Base-by-base conservation (phyloP, 2,888 invertebrate species). In the Notodonta ziczac region DNA sequence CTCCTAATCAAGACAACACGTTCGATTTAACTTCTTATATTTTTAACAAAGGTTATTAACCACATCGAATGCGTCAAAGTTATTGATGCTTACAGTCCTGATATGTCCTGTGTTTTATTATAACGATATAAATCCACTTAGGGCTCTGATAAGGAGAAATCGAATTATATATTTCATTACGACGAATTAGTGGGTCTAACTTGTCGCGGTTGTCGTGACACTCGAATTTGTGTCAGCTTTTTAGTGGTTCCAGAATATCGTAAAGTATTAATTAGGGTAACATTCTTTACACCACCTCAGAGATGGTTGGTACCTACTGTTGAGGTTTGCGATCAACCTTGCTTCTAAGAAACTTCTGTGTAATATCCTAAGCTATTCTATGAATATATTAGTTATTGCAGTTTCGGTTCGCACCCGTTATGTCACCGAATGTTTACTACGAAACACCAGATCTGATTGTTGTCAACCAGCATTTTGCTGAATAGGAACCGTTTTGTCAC, bases 81-180 rank as follows among this genome's bases (percentile, higher is more conserved):
- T 63, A 68, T 72, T 76, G 76, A 77, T 80, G 73, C 76, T 80
- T 80, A 80, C 74, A 76, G 78, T 70, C 69, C 70, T 67, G 84
- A 85, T 84, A 81, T 71, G 71, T 58, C 67, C 75, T 74, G 81
- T 86, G 80, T 83, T 87, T 90, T 88, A 88, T 85, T 85, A 80
- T 78, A 62, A 63, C 59, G 87, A 91, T 89, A 86, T 78, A 85
- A 86, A 83, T 82, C 82, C 90, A 91, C 91, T 91, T 88, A 89
- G 69, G 77, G 9, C 55, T 56, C 57, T 0, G 90, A 91, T 91
- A 90, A 87, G 79, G 74, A 69, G 79, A 86, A 88, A 90, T 90
- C 86, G 78, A 91, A 91, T 91, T 91, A 90, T 86, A 82, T 84
- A 72, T 70, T 86, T 89, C 86, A 86, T 88, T 88, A 85, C 71